Conservation (phyloP, 2,113 vertebrate genomes). For the Sylvia atricapilla region DNA sequence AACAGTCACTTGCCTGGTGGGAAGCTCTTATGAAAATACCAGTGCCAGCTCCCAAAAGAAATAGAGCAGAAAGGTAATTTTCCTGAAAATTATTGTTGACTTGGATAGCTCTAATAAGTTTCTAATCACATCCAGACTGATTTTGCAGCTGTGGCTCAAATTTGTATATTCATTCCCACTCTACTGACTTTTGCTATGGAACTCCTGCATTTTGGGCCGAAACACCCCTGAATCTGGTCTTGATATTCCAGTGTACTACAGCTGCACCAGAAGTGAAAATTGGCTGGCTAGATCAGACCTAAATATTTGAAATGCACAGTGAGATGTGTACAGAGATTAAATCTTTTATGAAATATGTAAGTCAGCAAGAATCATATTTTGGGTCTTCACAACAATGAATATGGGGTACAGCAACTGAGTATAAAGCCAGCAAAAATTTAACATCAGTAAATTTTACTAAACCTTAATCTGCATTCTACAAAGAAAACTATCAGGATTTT, state of each 20-base stretch:
- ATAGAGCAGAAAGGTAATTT: conserved; percentile 29
- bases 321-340: neutral
- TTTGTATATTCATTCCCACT: neutral
- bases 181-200: neutral
- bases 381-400: neutral
- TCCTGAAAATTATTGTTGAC: conserved; percentile 29
- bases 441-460: neutral
- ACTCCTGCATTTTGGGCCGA: neutral
- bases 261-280: neutral
- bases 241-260: neutral
- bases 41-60: neutral
- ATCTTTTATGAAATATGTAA: neutral
- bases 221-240: neutral
- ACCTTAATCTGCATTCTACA: neutral
- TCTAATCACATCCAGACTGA: neutral
- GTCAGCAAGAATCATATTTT: neutral
- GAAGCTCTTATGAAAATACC: neutral
- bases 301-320: neutral
- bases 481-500: neutral
- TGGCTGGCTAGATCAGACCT: neutral
- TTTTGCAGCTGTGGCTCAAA: conserved; percentile 17
- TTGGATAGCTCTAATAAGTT: conserved; percentile 4
- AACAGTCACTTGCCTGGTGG: neutral
- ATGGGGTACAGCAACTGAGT: neutral
- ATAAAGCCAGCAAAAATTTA: neutral